Evolutionary conservation across 1,140 invertebrate genomes (phyloP).

Genomic region (Cyclina sinensis): DNA sequence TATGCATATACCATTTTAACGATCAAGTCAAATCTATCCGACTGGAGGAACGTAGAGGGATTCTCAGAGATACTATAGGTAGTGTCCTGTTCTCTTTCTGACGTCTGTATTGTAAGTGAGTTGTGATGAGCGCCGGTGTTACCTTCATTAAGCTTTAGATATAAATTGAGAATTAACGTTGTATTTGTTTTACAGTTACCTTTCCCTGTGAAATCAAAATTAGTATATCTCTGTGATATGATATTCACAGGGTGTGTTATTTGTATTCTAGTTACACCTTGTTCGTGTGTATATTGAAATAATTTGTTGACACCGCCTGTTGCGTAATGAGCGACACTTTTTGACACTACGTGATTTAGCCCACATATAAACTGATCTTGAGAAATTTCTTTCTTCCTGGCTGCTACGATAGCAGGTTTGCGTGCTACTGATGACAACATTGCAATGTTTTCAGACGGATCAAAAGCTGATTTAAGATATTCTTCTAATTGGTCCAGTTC

Average conservation of each 20-base stretch:
- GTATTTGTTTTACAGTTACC: background rate
- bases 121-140: background rate
- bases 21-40: constrained; percentile 9
- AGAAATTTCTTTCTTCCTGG: background rate
- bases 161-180: background rate
- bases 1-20: constrained; percentile 9
- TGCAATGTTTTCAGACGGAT: background rate
- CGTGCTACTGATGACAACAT: background rate
- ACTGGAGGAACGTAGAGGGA: background rate
- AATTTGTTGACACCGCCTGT: background rate
- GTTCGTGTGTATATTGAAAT: background rate
- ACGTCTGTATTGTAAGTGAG: too few species aligned
- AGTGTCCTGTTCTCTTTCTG: too few species aligned
- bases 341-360: background rate
- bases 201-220: background rate
- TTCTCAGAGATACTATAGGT: background rate
- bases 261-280: background rate
- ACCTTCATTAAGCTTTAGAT: background rate
- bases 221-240: background rate
- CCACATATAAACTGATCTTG: background rate
- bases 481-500: background rate
- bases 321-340: background rate
- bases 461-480: background rate
- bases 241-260: background rate
- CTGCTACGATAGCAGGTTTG: too few species aligned